phyloP scores from a whole-genome alignment of 2,888 invertebrate species.

The Drosophila pseudotakahashii region DNA sequence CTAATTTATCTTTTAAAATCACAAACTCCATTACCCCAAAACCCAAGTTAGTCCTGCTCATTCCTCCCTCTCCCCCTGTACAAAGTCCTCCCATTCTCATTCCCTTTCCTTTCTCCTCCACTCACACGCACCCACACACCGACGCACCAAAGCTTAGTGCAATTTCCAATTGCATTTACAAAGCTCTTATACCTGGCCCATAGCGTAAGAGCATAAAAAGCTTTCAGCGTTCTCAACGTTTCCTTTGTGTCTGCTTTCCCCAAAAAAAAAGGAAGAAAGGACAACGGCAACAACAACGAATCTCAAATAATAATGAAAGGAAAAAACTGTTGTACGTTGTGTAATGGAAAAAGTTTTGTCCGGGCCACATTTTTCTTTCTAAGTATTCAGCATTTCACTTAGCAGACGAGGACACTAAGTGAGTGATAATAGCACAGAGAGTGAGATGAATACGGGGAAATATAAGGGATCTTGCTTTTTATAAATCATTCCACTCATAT shows the following conservation, averaged over 20 bases:
- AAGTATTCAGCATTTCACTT: conserved; percentile 73
- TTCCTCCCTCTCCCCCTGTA: too few species aligned
- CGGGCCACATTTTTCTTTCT: conserved; percentile 74
- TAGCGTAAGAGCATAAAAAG: conserved; percentile 66
- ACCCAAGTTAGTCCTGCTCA: conserved; percentile 2
- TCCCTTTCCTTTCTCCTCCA: neutral
- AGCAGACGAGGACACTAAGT: conserved; percentile 45
- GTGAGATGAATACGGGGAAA: conserved; percentile 11
- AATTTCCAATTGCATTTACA: conserved; percentile 44
- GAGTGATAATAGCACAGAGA: conserved; percentile 32
- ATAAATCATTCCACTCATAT: neutral
- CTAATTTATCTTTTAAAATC: too few species aligned
- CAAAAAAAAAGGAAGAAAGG: conserved; percentile 46
- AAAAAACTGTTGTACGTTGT: conserved; percentile 76
- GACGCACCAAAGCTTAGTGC: conserved; percentile 17
- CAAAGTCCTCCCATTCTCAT: neutral
- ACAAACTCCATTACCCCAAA: conserved; percentile 5
- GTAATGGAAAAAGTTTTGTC: conserved; percentile 77
- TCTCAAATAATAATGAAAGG: conserved; percentile 41
- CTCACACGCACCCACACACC: conserved; percentile 1
- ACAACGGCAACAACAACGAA: conserved; percentile 37
- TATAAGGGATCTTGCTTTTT: neutral
- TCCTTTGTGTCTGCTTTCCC: conserved; percentile 68
- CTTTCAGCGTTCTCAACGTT: conserved; percentile 73
- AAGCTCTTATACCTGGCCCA: conserved; percentile 55